Evolutionary conservation across 2,888 invertebrate species (phyloP), one percentile per base, ranked within the genome.

Genomic region (Sepiola atlantica): DNA sequence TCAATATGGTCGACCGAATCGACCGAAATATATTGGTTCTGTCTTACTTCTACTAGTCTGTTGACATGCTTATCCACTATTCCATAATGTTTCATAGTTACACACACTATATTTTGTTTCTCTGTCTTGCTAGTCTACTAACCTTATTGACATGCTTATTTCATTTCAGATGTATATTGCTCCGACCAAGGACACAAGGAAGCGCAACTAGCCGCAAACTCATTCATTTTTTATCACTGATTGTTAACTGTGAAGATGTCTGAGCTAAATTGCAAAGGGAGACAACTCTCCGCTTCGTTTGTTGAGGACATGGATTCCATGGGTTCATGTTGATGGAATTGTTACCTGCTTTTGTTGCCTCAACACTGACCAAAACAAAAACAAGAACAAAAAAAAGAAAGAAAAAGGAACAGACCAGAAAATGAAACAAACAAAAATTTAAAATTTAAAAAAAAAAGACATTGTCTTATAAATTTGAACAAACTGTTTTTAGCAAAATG

Each of bases 111-210:
- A 32, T 77, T 16, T n/a, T 16, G 77, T 20, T 77, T 4, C n/a
- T 18, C n/a, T 77, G n/a, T 92, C 35, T n/a, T 92, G 24, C 92
- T 92, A n/a, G 55, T 92, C 55, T 92, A 92, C 92, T 92, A 92
- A 92, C 92, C 45, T 92, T 92, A 92, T 32, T 28, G 45, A 92
- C 55, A 55, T 55, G 54, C 55, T 92, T n/a, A 28, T 92, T 92
- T 92, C 92, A 92, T 92, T 92, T 32, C 92, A 92, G 92, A 92
- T 92, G 92, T 92, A 92, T 92, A 92, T 92, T 92, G 92, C 92
- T 55, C 92, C 92, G 32, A 92, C 92, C 45, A 92, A 92, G 55
- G 92, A 92, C 24, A 20, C 92, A 35, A 92, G 92, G 55, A 92
- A 92, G 55, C 92, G 92, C 45, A 92, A 92, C 55, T 92, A 92